Conservation (phyloP, 2,888 invertebrate genomes). For the Tubulanus polymorphus region DNA sequence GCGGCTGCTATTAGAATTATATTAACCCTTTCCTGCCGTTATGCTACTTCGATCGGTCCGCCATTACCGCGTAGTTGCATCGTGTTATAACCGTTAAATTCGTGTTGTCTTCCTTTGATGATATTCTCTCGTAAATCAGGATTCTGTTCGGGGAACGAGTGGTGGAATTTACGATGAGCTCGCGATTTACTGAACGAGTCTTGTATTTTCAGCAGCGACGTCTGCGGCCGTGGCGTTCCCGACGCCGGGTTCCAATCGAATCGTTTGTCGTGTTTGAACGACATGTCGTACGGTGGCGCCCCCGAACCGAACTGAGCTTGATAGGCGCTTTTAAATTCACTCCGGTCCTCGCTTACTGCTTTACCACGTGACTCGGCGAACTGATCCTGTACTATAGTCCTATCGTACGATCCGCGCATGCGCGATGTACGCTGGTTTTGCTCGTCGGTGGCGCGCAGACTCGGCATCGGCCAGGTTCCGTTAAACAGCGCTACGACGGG, state of each 20-base stretch:
- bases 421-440: not conserved
- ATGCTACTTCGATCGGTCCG: too few relatives aligned
- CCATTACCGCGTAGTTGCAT: conserved; percentile 41
- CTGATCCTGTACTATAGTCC: not conserved
- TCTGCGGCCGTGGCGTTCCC: conserved; percentile 39
- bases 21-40: too few relatives aligned
- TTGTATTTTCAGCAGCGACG: conserved; percentile 37
- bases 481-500: too few relatives aligned
- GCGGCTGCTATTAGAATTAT: too few relatives aligned
- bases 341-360: not conserved
- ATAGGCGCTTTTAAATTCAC: conserved; percentile 26
- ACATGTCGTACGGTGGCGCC: conserved; percentile 28
- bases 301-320: conserved; percentile 33
- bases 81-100: conserved; percentile 39
- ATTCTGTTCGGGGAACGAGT: conserved; percentile 35
- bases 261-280: conserved; percentile 32
- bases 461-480: not conserved
- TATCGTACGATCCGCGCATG: not conserved
- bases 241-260: conserved; percentile 41
- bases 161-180: conserved; percentile 34
- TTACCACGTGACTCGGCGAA: conserved; percentile 19
- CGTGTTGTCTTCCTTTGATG: conserved; percentile 41
- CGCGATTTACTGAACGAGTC: conserved; percentile 42
- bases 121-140: conserved; percentile 46
- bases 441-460: not conserved